Percentiles rank a stretch among this genome's conserved stretches.
Evolutionary conservation across 2,113 vertebrate species (phyloP).

Genomic region (Catharus minimus): DNA sequence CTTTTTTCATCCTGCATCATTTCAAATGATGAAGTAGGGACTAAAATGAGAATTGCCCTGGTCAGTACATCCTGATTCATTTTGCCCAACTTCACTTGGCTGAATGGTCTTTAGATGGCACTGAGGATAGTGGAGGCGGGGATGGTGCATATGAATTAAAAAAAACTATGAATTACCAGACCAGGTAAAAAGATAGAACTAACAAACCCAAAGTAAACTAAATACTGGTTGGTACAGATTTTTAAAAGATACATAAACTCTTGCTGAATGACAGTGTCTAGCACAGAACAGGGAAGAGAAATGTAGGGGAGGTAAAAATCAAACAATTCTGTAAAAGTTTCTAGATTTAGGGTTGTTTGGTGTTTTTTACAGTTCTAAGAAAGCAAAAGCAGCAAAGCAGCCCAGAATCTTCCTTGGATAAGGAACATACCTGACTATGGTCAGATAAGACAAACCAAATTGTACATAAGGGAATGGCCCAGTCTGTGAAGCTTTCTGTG

Average conservation of each 20-base stretch:
- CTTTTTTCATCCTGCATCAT: not conserved
- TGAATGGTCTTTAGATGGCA: not conserved
- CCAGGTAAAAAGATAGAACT: not conserved
- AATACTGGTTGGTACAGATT: not conserved
- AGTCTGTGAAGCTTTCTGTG: not conserved
- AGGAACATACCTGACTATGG: not conserved
- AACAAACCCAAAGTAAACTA: not conserved
- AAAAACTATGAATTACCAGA: not conserved
- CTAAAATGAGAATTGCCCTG: not conserved
- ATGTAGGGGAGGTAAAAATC: not conserved
- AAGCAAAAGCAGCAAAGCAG: not conserved
- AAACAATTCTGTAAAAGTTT: not conserved
- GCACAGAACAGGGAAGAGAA: not conserved
- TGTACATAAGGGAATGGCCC: not conserved
- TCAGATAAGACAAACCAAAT: not conserved
- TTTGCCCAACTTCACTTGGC: not conserved
- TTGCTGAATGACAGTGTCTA: not conserved
- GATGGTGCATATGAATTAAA: not conserved
- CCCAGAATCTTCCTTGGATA: not conserved
- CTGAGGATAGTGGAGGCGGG: fast-evolving
- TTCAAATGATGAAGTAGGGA: not conserved
- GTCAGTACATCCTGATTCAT: not conserved
- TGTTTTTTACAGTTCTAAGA: not conserved
- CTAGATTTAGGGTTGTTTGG: not conserved
- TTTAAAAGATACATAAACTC: fast-evolving